Conservation (phyloP, 2,113 vertebrate species). For the Lampris megalopsis region DNA sequence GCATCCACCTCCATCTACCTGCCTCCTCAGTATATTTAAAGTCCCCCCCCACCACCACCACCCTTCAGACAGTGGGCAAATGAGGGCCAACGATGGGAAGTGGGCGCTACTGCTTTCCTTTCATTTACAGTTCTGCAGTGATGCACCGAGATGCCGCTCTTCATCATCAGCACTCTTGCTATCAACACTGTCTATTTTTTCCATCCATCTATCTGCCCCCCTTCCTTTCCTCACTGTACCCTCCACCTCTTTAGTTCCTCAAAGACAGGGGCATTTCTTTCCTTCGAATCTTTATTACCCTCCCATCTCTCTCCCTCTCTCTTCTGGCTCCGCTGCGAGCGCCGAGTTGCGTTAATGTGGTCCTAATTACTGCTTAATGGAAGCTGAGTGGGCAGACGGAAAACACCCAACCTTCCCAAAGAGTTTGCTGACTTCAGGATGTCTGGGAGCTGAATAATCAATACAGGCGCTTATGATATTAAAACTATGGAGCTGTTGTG, state of each 20-base stretch:
- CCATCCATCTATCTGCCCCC: constrained; percentile 38
- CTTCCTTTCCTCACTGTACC: constrained; percentile 23
- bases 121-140: constrained; percentile 62
- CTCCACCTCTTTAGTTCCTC: constrained; percentile 43
- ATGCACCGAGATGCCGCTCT: constrained; percentile 33
- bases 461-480: background rate
- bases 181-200: constrained; percentile 26
- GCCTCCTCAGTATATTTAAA: constrained; percentile 39
- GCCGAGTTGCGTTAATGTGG: constrained; percentile 49
- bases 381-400: constrained; percentile 50
- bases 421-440: constrained; percentile 24
- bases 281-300: constrained; percentile 1
- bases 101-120: constrained; percentile 62
- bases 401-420: constrained; percentile 30
- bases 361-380: constrained; percentile 66
- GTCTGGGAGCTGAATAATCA: constrained; percentile 10
- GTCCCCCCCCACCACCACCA: constrained; percentile 32
- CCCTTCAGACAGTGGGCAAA: constrained; percentile 64
- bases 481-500: background rate
- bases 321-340: constrained; percentile 31
- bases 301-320: background rate
- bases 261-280: constrained; percentile 33
- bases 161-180: constrained; percentile 51
- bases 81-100: constrained; percentile 70
- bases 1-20: constrained; percentile 27